A percentile compares a stretch with the other conserved stretches of the same genome.
phyloP scores from a whole-genome alignment of 1,140 invertebrate genomes.

The Galendromus occidentalis region DNA sequence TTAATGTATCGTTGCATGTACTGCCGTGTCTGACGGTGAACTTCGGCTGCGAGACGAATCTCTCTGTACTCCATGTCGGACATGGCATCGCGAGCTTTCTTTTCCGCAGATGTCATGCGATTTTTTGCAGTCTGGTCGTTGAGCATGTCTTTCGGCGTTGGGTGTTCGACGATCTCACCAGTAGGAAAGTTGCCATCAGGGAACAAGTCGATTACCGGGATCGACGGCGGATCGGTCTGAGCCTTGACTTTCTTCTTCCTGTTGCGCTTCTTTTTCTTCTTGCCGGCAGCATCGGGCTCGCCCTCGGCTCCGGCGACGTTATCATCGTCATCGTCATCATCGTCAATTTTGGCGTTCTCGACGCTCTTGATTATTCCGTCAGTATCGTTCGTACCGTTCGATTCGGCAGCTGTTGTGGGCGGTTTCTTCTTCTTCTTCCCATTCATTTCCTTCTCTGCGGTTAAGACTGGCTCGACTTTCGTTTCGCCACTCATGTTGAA shows the following conservation, averaged over 20 bases:
- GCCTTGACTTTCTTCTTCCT: conserved; percentile 33
- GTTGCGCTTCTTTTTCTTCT: conserved; percentile 32
- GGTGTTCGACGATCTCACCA: conserved; percentile 31
- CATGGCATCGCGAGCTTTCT: conserved; percentile 39
- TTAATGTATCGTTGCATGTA: conserved; percentile 79
- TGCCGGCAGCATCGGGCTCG: conserved; percentile 23
- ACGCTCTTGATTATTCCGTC: not conserved
- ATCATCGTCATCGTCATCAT: conserved; percentile 21
- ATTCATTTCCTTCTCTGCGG: conserved; percentile 14
- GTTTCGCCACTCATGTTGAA: too few relatives aligned
- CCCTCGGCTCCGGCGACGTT: conserved; percentile 21
- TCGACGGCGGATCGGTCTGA: conserved; percentile 62
- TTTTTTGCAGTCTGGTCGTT: conserved; percentile 58
- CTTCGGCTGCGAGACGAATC: conserved; percentile 83
- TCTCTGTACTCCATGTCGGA: conserved; percentile 73
- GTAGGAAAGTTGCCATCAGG: conserved; percentile 45
- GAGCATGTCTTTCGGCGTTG: conserved; percentile 23
- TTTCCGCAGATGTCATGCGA: conserved; percentile 73
- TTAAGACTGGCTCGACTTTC: too few relatives aligned
- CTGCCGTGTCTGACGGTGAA: conserved; percentile 79
- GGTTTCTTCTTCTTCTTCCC: conserved; percentile 11
- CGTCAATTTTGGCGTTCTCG: conserved; percentile 16
- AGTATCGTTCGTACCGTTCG: not conserved
- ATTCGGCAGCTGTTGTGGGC: not conserved
- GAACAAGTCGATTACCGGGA: conserved; percentile 65